Evolutionary conservation across 2,888 invertebrate species (phyloP), one percentile per base, ranked within the genome.

Genomic region (Tiliacea aurago): DNA sequence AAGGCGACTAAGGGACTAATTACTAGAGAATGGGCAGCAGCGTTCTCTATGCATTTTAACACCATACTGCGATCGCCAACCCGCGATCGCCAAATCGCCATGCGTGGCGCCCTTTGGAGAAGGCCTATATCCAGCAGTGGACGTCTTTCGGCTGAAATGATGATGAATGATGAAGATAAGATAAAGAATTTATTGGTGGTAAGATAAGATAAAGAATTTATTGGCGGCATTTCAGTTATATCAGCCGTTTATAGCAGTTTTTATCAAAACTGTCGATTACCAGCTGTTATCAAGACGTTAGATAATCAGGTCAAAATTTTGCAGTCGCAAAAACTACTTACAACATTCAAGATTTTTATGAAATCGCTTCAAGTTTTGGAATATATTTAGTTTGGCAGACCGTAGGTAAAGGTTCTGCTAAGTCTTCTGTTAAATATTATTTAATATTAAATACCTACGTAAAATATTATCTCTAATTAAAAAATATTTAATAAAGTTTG

Each of bases 161-260:
- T n/a, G n/a, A n/a, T n/a, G n/a, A n/a, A n/a, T n/a, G n/a, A n/a
- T n/a, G n/a, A 37, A 37, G 37, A 37, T 37, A 37, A 37, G 37
- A 37, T 37, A 28, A 28, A 28, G 28, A 37, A 37, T 37, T 37
- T 37, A 37, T 37, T 37, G 37, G 37, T 4, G 37, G 15, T 18
- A n/a, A 51, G 51, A 80, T 79, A 59, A 59, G 73, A 51, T 71
- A 51, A 45, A 51, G 6, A 69, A 78, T 43, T 45, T 68, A 56
- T 9, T 62, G 7, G 9, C 28, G 47, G 9, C 9, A 47, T 45
- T 72, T 59, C 15, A 43, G 28, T 43, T 66, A 11, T 67, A 58
- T 58, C 33, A 76, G 49, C 56, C 65, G 66, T 58, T 58, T 53
- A 18, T 18, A 37, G 37, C 51, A 23, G 0, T 23, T 53, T 70